Conservation (phyloP, 2,888 invertebrate genomes). For the Podotricha telesiphe region DNA sequence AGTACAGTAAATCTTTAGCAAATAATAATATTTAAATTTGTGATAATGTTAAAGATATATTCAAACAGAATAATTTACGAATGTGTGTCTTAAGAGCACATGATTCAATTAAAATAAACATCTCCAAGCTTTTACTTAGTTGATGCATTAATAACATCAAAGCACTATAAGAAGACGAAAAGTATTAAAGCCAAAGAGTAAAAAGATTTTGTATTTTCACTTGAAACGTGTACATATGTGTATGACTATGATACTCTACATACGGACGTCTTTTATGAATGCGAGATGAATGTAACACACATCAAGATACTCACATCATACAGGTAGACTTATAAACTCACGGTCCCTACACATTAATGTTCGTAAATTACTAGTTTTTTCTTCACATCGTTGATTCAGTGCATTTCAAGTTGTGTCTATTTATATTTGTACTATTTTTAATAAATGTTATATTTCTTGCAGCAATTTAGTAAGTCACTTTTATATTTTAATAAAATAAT, state of each 20-base stretch:
- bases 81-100: not conserved
- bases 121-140: not conserved
- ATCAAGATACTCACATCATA: slow-evolving; percentile 10
- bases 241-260: slow-evolving; percentile 6
- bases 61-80: not conserved
- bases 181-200: slow-evolving; percentile 4
- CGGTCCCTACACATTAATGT: slow-evolving; percentile 7
- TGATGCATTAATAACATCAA: not conserved
- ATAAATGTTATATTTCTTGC: too few relatives aligned
- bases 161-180: not conserved
- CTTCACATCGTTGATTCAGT: not conserved
- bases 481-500: not conserved
- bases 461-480: not conserved
- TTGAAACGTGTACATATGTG: not conserved
- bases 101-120: not conserved
- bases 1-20: not conserved
- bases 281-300: slow-evolving; percentile 21
- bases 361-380: slow-evolving; percentile 16
- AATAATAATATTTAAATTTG: not conserved
- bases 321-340: slow-evolving; percentile 1
- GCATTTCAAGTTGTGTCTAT: not conserved
- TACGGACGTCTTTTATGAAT: slow-evolving; percentile 16
- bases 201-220: slow-evolving; percentile 16
- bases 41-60: not conserved
- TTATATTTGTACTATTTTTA: not conserved